phyloP scores from a whole-genome alignment of 2,113 vertebrate species.

The Rhinolophus sinicus region DNA sequence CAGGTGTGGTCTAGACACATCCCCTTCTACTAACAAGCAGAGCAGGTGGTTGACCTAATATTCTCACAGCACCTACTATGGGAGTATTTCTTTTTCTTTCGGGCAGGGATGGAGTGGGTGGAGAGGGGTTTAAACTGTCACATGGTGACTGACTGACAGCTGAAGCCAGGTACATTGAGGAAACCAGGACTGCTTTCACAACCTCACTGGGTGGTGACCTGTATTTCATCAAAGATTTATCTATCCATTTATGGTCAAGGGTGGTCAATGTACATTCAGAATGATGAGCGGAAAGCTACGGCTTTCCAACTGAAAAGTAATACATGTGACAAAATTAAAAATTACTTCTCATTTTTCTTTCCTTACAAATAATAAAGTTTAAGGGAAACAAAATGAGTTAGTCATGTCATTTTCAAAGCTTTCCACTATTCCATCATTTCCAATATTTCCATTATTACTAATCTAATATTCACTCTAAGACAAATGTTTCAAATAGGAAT shows the following conservation, averaged over 20 bases:
- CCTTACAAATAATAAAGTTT: slow-evolving; percentile 46
- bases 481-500: background rate
- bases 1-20: background rate
- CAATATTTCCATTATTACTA: background rate
- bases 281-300: background rate
- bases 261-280: background rate
- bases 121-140: background rate
- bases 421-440: background rate
- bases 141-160: background rate
- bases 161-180: background rate
- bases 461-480: slow-evolving; percentile 13
- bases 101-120: too few relatives aligned
- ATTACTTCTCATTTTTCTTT: background rate
- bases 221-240: background rate
- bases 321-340: background rate
- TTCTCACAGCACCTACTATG: background rate
- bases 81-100: background rate
- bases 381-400: slow-evolving; percentile 10
- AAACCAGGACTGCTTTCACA: background rate
- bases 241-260: background rate
- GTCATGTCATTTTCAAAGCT: background rate
- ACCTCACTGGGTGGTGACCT: background rate
- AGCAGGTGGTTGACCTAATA: background rate
- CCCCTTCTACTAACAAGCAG: background rate
- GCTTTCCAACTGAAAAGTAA: background rate